These are phyloP conservation scores for Hetaerina americana DNA, from an alignment of 1,140 invertebrate species.

Conservation along the genomic window DNA sequence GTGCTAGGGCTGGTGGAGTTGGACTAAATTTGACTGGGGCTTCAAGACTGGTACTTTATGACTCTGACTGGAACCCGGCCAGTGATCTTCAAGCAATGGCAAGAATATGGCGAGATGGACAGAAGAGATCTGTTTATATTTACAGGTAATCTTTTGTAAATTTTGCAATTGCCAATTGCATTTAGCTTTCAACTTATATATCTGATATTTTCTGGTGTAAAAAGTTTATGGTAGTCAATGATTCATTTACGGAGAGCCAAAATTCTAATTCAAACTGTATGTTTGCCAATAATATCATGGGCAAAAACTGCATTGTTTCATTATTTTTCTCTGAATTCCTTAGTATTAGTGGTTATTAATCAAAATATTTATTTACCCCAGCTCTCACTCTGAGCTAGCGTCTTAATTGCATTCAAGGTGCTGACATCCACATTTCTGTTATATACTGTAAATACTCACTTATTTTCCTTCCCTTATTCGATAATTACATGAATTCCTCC, in stretches of 20 bases:
- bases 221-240: conserved; percentile 18
- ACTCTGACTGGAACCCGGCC: conserved; percentile 64
- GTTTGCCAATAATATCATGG: background rate
- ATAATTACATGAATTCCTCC: too few species aligned
- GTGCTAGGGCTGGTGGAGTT: conserved; percentile 56
- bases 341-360: too few species aligned
- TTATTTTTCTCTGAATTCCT: too few species aligned
- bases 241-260: conserved; percentile 9
- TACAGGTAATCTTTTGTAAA: conserved; percentile 50
- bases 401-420: too few species aligned
- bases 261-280: background rate
- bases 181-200: background rate
- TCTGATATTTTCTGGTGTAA: conserved; percentile 13
- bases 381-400: too few species aligned
- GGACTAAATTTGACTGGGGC: conserved; percentile 60
- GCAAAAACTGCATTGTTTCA: too few species aligned
- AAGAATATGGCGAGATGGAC: conserved; percentile 56
- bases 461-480: too few species aligned
- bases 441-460: too few species aligned
- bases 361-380: too few species aligned
- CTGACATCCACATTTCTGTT: too few species aligned
- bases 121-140: conserved; percentile 46
- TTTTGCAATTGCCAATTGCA: background rate
- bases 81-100: conserved; percentile 59
- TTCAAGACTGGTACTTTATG: conserved; percentile 50